These are phyloP conservation scores for Ammodramus savannarum DNA, from an alignment of 2,113 vertebrate species.

Conservation along the genomic window DNA sequence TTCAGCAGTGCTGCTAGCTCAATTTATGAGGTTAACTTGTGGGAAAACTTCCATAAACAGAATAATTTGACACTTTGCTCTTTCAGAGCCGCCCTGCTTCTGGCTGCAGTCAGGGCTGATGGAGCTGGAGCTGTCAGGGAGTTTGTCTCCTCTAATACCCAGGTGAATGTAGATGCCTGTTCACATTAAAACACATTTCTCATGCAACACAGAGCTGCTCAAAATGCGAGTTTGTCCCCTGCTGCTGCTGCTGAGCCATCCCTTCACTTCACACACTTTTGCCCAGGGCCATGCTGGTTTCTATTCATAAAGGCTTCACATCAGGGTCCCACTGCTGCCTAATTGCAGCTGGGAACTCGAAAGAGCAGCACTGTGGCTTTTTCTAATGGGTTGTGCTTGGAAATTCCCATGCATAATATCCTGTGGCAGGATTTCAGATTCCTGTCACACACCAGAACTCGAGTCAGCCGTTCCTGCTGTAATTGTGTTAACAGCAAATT, in stretches of 20 bases:
- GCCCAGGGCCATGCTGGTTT: constrained; percentile 48
- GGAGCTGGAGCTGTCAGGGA: neutral
- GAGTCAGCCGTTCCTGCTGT: neutral
- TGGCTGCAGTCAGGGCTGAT: neutral
- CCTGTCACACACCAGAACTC: constrained; percentile 10
- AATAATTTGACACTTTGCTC: neutral
- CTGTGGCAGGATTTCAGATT: constrained; percentile 25
- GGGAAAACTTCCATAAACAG: neutral
- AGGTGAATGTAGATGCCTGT: neutral
- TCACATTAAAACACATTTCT: constrained; percentile 8
- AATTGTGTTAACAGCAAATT: constrained; percentile 43
- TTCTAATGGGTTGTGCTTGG: constrained; percentile 26
- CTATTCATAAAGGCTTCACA: constrained; percentile 21
- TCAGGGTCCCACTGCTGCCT: constrained; percentile 42
- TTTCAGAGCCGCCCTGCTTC: neutral
- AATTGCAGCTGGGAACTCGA: constrained; percentile 35
- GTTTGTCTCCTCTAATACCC: neutral
- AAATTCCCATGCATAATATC: constrained; percentile 9
- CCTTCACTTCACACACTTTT: neutral
- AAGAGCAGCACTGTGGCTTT: constrained; percentile 13
- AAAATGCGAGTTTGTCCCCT: neutral
- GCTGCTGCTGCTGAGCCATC: constrained; percentile 22
- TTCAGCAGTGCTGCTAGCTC: neutral
- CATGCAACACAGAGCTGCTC: neutral
- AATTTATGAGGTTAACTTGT: neutral